These are phyloP conservation scores for Chymomyza costata DNA, from an alignment of 1,140 invertebrate genomes.

Conservation along the genomic window DNA sequence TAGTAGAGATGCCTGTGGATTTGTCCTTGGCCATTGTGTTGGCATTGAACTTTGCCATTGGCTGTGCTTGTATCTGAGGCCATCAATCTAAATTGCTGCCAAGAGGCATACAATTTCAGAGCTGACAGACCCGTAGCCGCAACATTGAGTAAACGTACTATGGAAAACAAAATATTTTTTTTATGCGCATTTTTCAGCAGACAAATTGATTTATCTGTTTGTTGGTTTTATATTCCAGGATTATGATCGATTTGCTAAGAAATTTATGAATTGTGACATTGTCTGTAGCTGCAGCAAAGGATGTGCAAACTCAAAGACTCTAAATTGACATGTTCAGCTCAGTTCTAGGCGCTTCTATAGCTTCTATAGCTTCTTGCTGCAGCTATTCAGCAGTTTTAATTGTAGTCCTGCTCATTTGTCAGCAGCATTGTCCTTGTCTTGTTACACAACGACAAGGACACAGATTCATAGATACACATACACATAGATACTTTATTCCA, in stretches of 20 bases:
- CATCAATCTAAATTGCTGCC: constrained; percentile 61
- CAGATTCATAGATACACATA: too few relatives aligned
- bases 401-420: constrained; percentile 62
- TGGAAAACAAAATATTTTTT: constrained; percentile 54
- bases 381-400: too few relatives aligned
- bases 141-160: constrained; percentile 18
- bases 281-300: constrained; percentile 34
- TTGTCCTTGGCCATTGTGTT: neutral
- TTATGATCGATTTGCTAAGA: constrained; percentile 46
- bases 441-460: too few relatives aligned
- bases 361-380: too few relatives aligned
- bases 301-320: constrained; percentile 7
- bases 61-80: constrained; percentile 15
- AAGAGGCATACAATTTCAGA: constrained; percentile 20
- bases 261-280: constrained; percentile 34
- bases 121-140: constrained; percentile 10
- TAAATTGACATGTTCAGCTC: constrained; percentile 57
- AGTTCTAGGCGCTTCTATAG: too few relatives aligned
- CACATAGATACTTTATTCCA: constrained; percentile 3
- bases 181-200: constrained; percentile 36
- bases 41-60: constrained; percentile 9
- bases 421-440: constrained; percentile 37
- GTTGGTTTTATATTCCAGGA: constrained; percentile 2
- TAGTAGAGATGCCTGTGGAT: too few relatives aligned
- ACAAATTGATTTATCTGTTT: constrained; percentile 64